Percentiles rank a stretch among this genome's conserved stretches.
These are phyloP conservation scores for Zaprionus ornatus DNA, from an alignment of 1,140 invertebrate genomes.

Conservation along the genomic window DNA sequence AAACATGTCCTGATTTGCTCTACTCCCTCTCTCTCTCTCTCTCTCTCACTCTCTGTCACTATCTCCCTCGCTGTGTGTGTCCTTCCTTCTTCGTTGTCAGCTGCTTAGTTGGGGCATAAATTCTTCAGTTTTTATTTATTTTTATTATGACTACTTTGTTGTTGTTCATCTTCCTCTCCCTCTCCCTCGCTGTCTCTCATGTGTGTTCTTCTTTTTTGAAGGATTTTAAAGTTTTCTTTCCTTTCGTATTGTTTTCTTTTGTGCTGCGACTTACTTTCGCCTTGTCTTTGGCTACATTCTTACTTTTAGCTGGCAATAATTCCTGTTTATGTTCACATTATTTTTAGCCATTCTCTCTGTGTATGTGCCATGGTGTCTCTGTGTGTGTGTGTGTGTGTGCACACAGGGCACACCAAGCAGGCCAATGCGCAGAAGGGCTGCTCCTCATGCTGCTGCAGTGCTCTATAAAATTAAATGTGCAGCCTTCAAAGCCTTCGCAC, in stretches of 20 bases:
- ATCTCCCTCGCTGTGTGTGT: background rate
- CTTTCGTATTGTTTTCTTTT: conserved; percentile 20
- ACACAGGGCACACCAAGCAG: background rate
- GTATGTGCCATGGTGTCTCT: background rate
- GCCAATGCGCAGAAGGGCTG: too few species aligned
- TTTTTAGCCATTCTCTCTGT: conserved; percentile 43
- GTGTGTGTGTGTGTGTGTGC: background rate
- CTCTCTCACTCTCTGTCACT: background rate
- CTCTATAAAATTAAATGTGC: conserved; percentile 52
- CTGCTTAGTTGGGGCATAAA: conserved; percentile 50
- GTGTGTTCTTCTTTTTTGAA: conserved; percentile 13
- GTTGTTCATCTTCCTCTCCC: conserved; percentile 44
- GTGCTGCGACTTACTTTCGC: conserved; percentile 19
- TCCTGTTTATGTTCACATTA: conserved; percentile 78
- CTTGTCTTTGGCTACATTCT: conserved; percentile 47
- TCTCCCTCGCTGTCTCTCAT: background rate
- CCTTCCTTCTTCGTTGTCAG: conserved; percentile 22
- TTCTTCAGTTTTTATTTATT: conserved; percentile 67
- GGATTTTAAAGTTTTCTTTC: conserved; percentile 61
- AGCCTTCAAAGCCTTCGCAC: conserved; percentile 34
- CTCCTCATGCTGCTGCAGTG: conserved; percentile 21
- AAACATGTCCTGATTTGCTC: conserved; percentile 48
- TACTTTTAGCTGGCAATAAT: conserved; percentile 62
- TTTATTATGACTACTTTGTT: conserved; percentile 73
- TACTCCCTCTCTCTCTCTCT: background rate